Evolutionary conservation across 1,140 invertebrate species (phyloP), one percentile per base, ranked within the genome.

Genomic region (Conopomorpha cramerella): DNA sequence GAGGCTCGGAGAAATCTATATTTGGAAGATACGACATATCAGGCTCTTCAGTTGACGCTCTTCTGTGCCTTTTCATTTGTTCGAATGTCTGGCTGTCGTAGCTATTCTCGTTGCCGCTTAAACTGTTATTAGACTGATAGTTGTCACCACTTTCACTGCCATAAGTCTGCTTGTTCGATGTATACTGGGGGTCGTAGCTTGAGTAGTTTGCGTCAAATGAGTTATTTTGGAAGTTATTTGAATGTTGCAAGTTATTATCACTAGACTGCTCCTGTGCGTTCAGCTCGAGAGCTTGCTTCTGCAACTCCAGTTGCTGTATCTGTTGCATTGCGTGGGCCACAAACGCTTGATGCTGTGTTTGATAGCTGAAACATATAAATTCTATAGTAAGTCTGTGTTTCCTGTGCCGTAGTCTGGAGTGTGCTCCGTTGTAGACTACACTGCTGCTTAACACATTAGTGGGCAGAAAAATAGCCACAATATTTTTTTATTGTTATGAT

Each of bases 281-380:
- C n/a, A 88, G 79, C 53, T 92, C 86, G 25, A 92, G 73, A 8
- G 82, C 81, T 40, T 87, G 84, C 53, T 90, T 90, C 58, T 92
- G 89, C 63, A 90, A 85, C 52, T 92, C 88, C 33, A 91, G 78
- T 55, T 83, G 87, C 61, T 93, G 89, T 50, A 96, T 90, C 65
- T 93, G 90, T 59, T 93, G 87, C 54, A 90, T 83, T 7, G 94
- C 88, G 74, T 99, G 96, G 29, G 87, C 84, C 3, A 95, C 88
- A 70, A 96, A 99, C 3, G 95, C 91, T 73, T 96, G 90, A 80
- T 99, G 95, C 57, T 98, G 95, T 26, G 90, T 87, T 77, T 96
- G 91, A 60, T 91, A 92, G 51, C 86, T 81, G 54, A 36, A 68
- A 49, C 23, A 36, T n/a, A n/a, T n/a, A n/a, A n/a, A n/a, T n/a